These are phyloP conservation scores for Ptychochromis oligacanthus DNA, from an alignment of 2,113 vertebrate genomes.

Conservation along the genomic window DNA sequence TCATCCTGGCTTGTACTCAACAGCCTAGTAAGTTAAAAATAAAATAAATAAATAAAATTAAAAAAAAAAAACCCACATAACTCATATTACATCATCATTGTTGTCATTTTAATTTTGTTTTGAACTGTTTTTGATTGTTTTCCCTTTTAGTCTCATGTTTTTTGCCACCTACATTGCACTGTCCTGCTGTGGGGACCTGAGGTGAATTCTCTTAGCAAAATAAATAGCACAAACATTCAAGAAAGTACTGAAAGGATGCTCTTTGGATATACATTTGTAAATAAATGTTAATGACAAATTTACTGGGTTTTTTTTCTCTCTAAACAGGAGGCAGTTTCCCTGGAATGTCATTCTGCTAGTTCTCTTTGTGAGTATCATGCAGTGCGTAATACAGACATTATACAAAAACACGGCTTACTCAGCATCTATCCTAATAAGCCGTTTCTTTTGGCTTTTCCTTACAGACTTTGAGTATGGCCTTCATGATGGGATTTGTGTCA, in stretches of 20 bases:
- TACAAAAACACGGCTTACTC: neutral
- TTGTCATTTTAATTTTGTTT: neutral
- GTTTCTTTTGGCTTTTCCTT: neutral
- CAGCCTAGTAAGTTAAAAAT: slow-evolving; percentile 90
- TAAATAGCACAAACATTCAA: neutral
- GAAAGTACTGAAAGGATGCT: neutral
- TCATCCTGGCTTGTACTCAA: slow-evolving; percentile 89
- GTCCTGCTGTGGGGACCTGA: slow-evolving; percentile 85
- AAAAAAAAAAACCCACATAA: no score
- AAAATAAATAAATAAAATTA: slow-evolving; percentile 16
- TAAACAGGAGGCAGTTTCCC: slow-evolving; percentile 89
- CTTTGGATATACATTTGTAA: neutral
- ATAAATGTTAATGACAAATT: neutral
- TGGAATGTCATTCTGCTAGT: slow-evolving; percentile 92
- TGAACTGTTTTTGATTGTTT: neutral
- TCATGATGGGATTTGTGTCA: slow-evolving; percentile 82
- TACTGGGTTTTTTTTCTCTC: neutral
- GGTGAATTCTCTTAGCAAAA: slow-evolving; percentile 28
- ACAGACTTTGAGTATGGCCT: slow-evolving; percentile 81
- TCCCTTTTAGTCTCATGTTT: slow-evolving; percentile 84
- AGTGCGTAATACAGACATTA: neutral
- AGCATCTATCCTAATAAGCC: neutral
- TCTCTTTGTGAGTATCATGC: slow-evolving; percentile 88
- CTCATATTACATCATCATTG: neutral
- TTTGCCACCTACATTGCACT: slow-evolving; percentile 90